Percentiles rank a stretch among this genome's conserved stretches.
These are phyloP conservation scores for Aporophyla lueneburgensis DNA, from an alignment of 2,888 invertebrate species.

Conservation along the genomic window DNA sequence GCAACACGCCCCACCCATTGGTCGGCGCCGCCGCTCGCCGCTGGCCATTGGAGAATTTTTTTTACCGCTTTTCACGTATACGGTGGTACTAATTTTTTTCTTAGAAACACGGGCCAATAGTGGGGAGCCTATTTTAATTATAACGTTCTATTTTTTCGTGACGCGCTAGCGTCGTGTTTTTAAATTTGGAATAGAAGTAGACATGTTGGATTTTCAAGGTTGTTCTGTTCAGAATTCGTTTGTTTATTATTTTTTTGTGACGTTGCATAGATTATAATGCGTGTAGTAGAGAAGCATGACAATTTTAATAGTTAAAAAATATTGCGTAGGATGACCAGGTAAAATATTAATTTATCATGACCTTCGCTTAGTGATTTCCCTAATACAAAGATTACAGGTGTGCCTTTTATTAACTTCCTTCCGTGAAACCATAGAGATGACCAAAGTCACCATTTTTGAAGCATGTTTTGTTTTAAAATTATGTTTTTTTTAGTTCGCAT, in stretches of 20 bases:
- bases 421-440: slow-evolving; percentile 18
- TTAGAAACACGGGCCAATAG: slow-evolving; percentile 87
- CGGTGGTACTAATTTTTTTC: slow-evolving; percentile 85
- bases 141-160: slow-evolving; percentile 78
- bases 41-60: slow-evolving; percentile 87
- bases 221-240: slow-evolving; percentile 47
- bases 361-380: slow-evolving; percentile 18
- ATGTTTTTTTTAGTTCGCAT: slow-evolving; percentile 10
- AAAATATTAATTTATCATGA: slow-evolving; percentile 8
- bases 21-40: slow-evolving; percentile 73
- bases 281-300: not conserved
- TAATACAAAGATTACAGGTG: slow-evolving; percentile 18
- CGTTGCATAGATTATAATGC: not conserved
- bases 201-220: slow-evolving; percentile 56
- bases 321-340: slow-evolving; percentile 1
- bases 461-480: not conserved
- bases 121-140: slow-evolving; percentile 86
- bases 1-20: slow-evolving; percentile 79
- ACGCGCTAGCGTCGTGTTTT: slow-evolving; percentile 64
- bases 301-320: not conserved
- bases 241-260: slow-evolving; percentile 11
- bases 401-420: slow-evolving; percentile 26
- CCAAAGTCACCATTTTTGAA: not conserved
- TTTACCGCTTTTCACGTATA: slow-evolving; percentile 89
- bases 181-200: slow-evolving; percentile 65